A percentile compares a stretch with the other conserved stretches of the same genome.
These are phyloP conservation scores for Morelia viridis DNA, from an alignment of 2,797 vertebrate genomes.

Conservation along the genomic window DNA sequence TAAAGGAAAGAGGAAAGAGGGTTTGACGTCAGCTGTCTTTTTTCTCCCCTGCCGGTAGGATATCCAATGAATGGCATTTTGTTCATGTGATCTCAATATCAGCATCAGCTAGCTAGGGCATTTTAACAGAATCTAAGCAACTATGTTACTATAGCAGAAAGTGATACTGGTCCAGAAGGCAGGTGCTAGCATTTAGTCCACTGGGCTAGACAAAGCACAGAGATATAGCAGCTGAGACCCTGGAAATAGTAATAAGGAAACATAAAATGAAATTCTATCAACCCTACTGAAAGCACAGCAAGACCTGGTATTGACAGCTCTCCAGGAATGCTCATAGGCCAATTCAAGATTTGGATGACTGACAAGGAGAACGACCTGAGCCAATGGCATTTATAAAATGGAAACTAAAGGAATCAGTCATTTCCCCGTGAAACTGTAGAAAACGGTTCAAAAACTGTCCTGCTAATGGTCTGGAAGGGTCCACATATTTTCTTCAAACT, in stretches of 20 bases:
- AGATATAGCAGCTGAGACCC: background rate
- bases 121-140: background rate
- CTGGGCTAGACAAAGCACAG: background rate
- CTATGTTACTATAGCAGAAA: background rate
- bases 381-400: background rate
- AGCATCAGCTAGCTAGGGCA: background rate
- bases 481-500: background rate
- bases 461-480: background rate
- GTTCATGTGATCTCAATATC: background rate
- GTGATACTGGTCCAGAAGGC: background rate
- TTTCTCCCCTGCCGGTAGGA: background rate
- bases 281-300: background rate
- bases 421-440: background rate
- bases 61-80: background rate
- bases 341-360: background rate
- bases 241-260: background rate
- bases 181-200: background rate
- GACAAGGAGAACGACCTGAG: background rate
- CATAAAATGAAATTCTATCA: background rate
- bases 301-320: background rate
- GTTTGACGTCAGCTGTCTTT: background rate
- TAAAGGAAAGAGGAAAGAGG: background rate
- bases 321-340: background rate
- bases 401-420: background rate
- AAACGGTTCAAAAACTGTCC: background rate